Conservation (phyloP, 2,888 invertebrate species). For the Morpho deidamia region DNA sequence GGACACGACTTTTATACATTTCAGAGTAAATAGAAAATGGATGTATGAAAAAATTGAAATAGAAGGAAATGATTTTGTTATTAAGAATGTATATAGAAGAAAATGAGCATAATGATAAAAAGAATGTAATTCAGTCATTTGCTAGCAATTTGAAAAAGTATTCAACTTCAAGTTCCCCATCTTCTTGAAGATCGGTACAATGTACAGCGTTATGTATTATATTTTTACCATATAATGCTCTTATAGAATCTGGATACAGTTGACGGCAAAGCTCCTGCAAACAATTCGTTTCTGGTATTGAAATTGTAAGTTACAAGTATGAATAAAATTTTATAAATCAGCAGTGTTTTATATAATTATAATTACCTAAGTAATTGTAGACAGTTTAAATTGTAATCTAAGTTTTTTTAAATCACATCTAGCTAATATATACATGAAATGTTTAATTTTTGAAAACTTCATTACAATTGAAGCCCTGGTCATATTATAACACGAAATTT, state of each 20-base stretch:
- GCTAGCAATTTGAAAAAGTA: slow-evolving; percentile 85
- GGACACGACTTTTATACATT: slow-evolving; percentile 27
- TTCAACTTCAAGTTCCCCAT: slow-evolving; percentile 87
- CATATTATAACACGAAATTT: too few species aligned
- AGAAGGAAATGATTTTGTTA: slow-evolving; percentile 85
- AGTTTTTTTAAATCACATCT: too few species aligned
- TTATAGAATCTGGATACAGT: slow-evolving; percentile 87
- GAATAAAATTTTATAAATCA: not conserved
- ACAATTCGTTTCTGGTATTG: not conserved
- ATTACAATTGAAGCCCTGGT: too few species aligned
- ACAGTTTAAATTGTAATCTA: too few species aligned
- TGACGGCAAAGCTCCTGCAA: slow-evolving; percentile 72
- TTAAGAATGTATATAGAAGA: slow-evolving; percentile 76
- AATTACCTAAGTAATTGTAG: too few species aligned
- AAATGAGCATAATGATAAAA: slow-evolving; percentile 31
- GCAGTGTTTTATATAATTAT: too few species aligned
- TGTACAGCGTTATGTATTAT: slow-evolving; percentile 92
- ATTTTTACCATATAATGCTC: slow-evolving; percentile 89
- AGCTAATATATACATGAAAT: too few species aligned
- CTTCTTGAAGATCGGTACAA: slow-evolving; percentile 94
- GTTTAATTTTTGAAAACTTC: too few species aligned
- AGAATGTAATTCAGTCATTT: slow-evolving; percentile 32
- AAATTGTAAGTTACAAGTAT: not conserved
- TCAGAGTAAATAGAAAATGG: slow-evolving; percentile 85
- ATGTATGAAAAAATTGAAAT: slow-evolving; percentile 87